phyloP scores from a whole-genome alignment of 2,113 vertebrate species.

The Struthio camelus region DNA sequence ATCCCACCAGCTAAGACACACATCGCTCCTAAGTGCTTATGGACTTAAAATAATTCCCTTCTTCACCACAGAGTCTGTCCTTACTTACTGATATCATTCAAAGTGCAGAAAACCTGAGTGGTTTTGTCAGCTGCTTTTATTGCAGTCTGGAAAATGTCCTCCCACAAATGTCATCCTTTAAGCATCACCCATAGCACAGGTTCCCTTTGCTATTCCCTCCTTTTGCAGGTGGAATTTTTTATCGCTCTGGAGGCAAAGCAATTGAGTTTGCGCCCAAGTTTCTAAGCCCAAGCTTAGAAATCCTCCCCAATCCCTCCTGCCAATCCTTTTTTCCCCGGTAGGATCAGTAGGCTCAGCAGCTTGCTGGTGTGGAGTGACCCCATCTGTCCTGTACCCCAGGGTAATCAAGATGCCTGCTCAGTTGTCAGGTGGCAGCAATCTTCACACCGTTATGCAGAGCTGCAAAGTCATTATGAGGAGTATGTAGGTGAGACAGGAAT shows the following conservation, averaged over 20 bases:
- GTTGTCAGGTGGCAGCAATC: neutral
- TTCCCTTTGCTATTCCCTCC: neutral
- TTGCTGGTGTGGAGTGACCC: neutral
- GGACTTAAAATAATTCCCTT: neutral
- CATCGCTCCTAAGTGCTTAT: neutral
- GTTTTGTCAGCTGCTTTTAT: neutral
- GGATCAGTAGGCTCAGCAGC: neutral
- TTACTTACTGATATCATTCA: neutral
- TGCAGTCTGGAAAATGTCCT: neutral
- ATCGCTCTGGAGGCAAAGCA: neutral
- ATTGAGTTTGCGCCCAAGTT: neutral
- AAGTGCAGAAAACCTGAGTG: neutral
- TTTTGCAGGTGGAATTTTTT: neutral
- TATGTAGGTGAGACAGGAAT: neutral
- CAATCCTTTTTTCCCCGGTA: neutral
- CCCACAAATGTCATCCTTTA: neutral
- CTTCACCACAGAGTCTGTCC: neutral
- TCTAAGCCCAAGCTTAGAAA: neutral
- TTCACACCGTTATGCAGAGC: rapidly evolving
- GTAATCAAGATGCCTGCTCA: neutral
- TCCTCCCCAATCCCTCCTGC: neutral
- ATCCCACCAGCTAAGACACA: neutral
- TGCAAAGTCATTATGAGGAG: neutral
- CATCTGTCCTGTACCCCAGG: neutral
- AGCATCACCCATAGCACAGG: neutral